These are phyloP conservation scores for Heterochromis multidens DNA, from an alignment of 2,113 vertebrate species.

Conservation along the genomic window DNA sequence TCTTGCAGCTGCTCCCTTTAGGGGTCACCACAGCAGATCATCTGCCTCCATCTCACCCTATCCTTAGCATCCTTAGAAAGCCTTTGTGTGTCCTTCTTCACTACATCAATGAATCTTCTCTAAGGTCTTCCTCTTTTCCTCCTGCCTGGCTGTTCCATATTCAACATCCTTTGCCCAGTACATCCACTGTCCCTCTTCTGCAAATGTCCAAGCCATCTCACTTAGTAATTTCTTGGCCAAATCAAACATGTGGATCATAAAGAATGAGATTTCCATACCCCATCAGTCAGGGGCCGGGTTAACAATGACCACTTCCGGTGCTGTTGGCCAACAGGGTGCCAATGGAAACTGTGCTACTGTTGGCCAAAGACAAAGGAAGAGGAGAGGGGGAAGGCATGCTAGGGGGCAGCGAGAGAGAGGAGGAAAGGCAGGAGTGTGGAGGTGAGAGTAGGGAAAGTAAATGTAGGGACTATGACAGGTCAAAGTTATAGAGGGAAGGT, in stretches of 20 bases:
- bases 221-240: neutral
- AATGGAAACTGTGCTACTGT: neutral
- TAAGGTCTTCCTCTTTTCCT: neutral
- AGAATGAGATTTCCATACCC: too few relatives aligned
- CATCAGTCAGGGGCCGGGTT: too few relatives aligned
- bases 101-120: neutral
- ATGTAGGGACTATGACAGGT: neutral
- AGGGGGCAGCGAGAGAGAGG: rapidly evolving
- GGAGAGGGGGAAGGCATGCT: neutral
- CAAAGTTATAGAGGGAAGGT: neutral
- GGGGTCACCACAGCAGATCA: neutral
- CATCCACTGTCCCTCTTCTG: neutral
- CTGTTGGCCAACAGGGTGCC: neutral
- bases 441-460: neutral
- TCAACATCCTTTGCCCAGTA: neutral
- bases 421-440: neutral
- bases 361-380: neutral
- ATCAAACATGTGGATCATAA: too few relatives aligned
- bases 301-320: too few relatives aligned
- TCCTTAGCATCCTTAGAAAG: too few relatives aligned
- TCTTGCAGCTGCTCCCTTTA: neutral
- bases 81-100: neutral
- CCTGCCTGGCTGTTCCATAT: neutral
- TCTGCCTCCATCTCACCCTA: neutral
- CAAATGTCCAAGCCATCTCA: neutral